Base-by-base conservation (phyloP, 2,888 invertebrate species). In the Lepidochitona cinerea region DNA sequence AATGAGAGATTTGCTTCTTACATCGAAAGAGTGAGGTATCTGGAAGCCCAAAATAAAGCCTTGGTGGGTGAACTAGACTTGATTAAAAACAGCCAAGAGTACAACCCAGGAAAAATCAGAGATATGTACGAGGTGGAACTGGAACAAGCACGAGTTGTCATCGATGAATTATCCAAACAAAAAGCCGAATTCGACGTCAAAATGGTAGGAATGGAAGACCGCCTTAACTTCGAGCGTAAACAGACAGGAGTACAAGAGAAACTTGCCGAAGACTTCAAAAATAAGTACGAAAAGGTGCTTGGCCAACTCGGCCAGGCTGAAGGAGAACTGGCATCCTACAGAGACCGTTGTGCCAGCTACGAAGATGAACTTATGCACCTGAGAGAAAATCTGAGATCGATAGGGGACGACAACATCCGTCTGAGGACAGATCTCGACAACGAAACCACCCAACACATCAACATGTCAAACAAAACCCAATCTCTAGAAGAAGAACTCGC, bases 1-100 rank as follows among this genome's bases (percentile, higher is more conserved):
- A 92, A 92, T 86, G 91, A 91, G 80, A 86, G 91, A 37, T 89
- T 92, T 72, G 92, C 92, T 70, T 85, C 82, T 80, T 92, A 92
- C 86, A 92, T 92, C 80, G 92, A 92, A 87, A 91, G 91, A 82
- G 85, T 84, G 6, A 83, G 89, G 59, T 91, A 88, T 76, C 79
- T 91, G 71, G 90, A 91, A 79, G 90, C 88, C 35, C 87, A 88
- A 77, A 88, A 87, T 81, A 85, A 85, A 73, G 84, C 85, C 35
- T 77, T 90, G 64, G 83, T 83, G n/a, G 84, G 83, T 53, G 89
- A 90, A 78, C 74, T 88, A 71, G 88, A 89, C 1, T 77, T 75
- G 12, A 73, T 87, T 71, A 82, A 77, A 68, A 85, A 84, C 72
- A 74, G 82, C 71, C 85, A 87, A 79, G 83, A 82, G 32, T 84